phyloP scores from a whole-genome alignment of 2,797 vertebrate species.

The Phrynocephalus vlangalii region DNA sequence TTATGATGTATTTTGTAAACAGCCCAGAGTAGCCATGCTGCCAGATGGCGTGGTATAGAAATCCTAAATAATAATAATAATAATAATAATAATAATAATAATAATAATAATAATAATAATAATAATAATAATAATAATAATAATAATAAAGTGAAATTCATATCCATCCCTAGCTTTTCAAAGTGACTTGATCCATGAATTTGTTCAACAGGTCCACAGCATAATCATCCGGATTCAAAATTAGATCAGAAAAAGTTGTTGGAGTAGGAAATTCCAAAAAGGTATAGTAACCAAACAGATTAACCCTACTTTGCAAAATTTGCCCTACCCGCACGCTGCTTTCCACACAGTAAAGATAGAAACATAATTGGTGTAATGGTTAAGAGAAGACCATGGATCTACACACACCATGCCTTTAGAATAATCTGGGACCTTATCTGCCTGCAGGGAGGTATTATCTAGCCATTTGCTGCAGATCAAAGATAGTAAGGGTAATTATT shows the following conservation, averaged over 20 bases:
- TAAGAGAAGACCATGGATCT: constrained; percentile 59
- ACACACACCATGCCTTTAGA: constrained; percentile 54
- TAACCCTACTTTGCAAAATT: neutral
- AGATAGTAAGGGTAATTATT: constrained; percentile 69
- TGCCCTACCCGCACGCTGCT: constrained; percentile 31
- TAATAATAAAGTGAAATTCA: neutral
- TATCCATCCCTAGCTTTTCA: neutral
- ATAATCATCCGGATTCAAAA: neutral
- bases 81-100: no score
- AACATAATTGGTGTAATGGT: constrained; percentile 68
- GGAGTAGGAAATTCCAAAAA: neutral
- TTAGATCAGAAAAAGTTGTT: neutral
- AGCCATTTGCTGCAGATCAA: constrained; percentile 64
- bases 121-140: no score
- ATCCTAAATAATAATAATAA: no score
- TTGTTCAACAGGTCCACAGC: neutral
- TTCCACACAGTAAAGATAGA: constrained; percentile 63
- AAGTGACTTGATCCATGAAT: neutral
- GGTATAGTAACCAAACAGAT: neutral
- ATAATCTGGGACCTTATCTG: constrained; percentile 66
- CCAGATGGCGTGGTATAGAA: no score
- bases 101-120: no score
- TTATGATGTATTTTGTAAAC: no score
- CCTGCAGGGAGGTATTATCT: constrained; percentile 62
- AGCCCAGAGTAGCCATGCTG: no score